Base-by-base conservation (phyloP, 2,888 invertebrate species). In the Idaea biselata region DNA sequence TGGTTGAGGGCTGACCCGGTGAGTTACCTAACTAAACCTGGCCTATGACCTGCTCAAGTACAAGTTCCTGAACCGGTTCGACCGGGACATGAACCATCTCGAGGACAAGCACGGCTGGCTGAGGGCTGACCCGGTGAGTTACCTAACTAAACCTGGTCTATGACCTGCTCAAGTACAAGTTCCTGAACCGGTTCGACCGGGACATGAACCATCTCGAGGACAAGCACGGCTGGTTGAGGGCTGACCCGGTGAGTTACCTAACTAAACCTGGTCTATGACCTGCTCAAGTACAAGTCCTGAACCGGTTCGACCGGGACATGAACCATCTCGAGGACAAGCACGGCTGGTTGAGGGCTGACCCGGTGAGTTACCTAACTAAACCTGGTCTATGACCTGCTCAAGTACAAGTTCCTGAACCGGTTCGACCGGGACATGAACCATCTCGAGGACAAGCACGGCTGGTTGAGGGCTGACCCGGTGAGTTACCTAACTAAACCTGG, bases 371-470 rank as follows among this genome's bases (percentile, higher is more conserved):
- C 16, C 16, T 31, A 25, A 11, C 4, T 18, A 33, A 16, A 32
- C 32, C n/a, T n/a, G 0, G 99, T 99, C 79, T 97, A 99, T 82
- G 91, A 94, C 0, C 71, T 95, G 0, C 94, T 99, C 53, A 97
- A 97, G 79, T 99, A 99, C 90, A 97, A 97, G 89, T 99, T 93
- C 87, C 94, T 99, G 70, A 97, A 97, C 87, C 94, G 95, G 74
- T 99, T 98, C 93, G 99, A 99, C 89, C 94, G 94, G 55, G 97
- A 96, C 58, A 97, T 99, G 97, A 98, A 99, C 83, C 86, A 93
- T 17, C 78, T 96, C 16, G 99, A 99, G 85, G 95, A 96, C 55
- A 95, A 96, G 79, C 96, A 96, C 80, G 96, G 97, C 55, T 99
- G 99, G 98, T 93, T 99, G 31, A 93, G 94, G 68, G 88, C 95